Base-by-base conservation (phyloP, 2,888 invertebrate species). In the Meta bourneti region DNA sequence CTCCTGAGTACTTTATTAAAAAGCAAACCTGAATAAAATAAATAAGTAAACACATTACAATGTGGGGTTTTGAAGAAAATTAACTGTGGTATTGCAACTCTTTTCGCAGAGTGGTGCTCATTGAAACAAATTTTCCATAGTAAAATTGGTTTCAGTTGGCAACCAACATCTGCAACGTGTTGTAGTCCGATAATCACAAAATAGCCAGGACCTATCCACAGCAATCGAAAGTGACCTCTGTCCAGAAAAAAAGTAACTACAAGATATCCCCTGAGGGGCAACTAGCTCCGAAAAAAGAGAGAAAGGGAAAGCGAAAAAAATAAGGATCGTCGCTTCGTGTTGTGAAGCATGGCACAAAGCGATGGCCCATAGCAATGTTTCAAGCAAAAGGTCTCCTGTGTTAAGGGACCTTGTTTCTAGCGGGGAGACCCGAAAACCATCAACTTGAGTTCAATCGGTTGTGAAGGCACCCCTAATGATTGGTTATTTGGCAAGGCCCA, bases 391-490 rank as follows among this genome's bases (percentile, higher is more conserved):
- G 78, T 83, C 90, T 70, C 69, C 75, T 19, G 20, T 82, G 82
- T 87, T 78, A 70, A 82, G 86, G 91, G 77, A 87, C 87, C 48
- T 72, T 81, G 81, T 80, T 86, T 79, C 72, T 71, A 75, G 78
- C 34, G 48, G 20, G 75, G 80, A 86, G 51, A 49, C 51, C 75
- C 70, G 71, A 83, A 78, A 83, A 54, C 91, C 82, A 87, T 87
- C 91, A 79, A 91, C 87, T 87, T 74, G 61, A 86, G 90, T 82
- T 86, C 90, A 91, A 91, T 91, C 91, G 87, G 87, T 88, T 91
- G 91, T 87, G 83, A 91, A 88, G 78, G 71, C 91, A 87, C 74
- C 80, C 78, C 82, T 91, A 91, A 91, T 91, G 87, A 91, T 91
- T 91, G 86, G 91, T 91, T 91, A 91, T 91, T 91, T 87, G 87